Percentiles rank a stretch among this genome's conserved stretches.
Conservation (phyloP, 1,140 invertebrate genomes). For the roundworm (Caenorhabditis elegans) region DNA sequence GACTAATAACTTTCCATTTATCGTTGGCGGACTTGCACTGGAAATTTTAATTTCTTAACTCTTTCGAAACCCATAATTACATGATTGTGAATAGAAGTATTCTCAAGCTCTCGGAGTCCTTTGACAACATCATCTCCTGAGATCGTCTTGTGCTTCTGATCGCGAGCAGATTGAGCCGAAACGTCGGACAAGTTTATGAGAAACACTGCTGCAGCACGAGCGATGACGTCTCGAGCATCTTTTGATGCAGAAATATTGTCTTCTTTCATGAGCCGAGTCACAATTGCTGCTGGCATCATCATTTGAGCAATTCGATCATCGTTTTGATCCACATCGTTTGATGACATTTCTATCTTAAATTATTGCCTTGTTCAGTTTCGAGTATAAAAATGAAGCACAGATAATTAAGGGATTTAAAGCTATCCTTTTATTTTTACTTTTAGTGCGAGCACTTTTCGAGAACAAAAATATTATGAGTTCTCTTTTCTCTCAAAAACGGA, state of each 20-base stretch:
- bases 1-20: not conserved
- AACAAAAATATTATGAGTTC: conserved; percentile 2
- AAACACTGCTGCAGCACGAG: not conserved
- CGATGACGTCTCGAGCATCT: not conserved
- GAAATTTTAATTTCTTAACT: not conserved
- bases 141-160: not conserved
- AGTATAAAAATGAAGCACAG: too few relatives aligned
- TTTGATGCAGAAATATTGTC: not conserved
- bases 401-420: not conserved
- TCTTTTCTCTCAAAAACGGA: not conserved
- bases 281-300: not conserved
- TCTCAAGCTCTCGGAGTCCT: not conserved
- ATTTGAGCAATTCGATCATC: not conserved
- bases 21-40: not conserved
- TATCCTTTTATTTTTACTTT: conserved; percentile 7
- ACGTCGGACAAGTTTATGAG: not conserved
- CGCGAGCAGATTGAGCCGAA: not conserved
- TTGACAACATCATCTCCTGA: not conserved
- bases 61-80: not conserved
- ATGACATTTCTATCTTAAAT: not conserved
- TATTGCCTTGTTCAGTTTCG: too few relatives aligned
- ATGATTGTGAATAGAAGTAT: not conserved
- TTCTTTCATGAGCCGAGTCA: not conserved
- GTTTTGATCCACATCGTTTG: not conserved
- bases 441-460: not conserved